Evolutionary conservation across 2,797 vertebrate species (phyloP).

Genomic region (Onychomys leucogaster): DNA sequence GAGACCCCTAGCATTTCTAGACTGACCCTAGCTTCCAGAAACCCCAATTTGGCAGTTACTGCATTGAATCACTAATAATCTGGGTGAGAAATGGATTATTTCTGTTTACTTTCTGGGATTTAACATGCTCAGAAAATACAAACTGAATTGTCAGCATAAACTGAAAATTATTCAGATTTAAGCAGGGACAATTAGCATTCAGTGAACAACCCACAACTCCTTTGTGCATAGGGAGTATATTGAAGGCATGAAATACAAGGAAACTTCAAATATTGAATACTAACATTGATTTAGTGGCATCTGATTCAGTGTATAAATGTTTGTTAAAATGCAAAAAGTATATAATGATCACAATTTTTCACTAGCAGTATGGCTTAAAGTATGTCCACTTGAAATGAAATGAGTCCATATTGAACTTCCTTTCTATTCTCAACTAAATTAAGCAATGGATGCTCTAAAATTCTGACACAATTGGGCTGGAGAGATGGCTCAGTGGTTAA

Average conservation of each 20-base stretch:
- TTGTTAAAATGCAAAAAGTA: conserved; percentile 25
- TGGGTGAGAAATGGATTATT: not conserved
- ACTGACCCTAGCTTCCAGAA: not conserved
- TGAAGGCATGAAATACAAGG: conserved; percentile 24
- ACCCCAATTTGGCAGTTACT: conserved; percentile 28
- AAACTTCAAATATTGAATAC: not conserved
- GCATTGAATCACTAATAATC: conserved; percentile 5
- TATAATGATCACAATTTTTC: not conserved
- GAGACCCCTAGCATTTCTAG: not conserved
- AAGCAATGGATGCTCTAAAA: conserved; percentile 36
- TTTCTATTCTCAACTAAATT: not conserved
- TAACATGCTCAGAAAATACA: conserved; percentile 33
- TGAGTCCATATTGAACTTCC: not conserved
- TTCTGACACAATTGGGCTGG: too few relatives aligned
- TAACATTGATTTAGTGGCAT: conserved; percentile 17
- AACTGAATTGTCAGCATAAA: conserved; percentile 37
- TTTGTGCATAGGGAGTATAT: not conserved
- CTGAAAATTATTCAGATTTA: conserved; percentile 29
- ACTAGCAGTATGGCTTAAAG: conserved; percentile 35
- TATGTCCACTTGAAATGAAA: conserved; percentile 4
- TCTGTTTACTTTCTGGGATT: conserved; percentile 50
- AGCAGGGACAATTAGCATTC: not conserved
- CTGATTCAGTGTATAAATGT: conserved; percentile 32
- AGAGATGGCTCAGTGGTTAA: too few relatives aligned
- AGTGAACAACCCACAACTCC: not conserved